phyloP scores from a whole-genome alignment of 1,140 invertebrate genomes.

The Drosophila lacteicornis region DNA sequence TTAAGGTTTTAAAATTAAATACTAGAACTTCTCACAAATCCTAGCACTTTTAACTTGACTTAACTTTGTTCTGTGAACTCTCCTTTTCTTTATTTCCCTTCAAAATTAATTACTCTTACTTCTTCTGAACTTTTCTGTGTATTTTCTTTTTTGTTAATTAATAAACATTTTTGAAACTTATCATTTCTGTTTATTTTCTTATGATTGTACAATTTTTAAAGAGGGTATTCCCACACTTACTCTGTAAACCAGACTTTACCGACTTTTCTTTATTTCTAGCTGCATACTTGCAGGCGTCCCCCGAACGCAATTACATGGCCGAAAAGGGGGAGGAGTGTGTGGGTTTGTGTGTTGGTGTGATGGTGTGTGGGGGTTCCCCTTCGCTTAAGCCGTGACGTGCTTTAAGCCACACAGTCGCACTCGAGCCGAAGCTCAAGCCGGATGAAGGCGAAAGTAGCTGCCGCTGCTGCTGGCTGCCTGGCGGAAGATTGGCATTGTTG shows the following conservation, averaged over 20 bases:
- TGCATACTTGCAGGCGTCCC: slow-evolving; percentile 60
- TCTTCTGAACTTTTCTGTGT: no score
- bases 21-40: no score
- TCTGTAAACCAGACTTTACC: neutral
- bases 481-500: slow-evolving; percentile 34
- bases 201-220: neutral
- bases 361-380: slow-evolving; percentile 9
- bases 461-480: slow-evolving; percentile 15
- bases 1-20: no score
- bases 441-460: slow-evolving; percentile 32
- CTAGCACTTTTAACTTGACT: no score
- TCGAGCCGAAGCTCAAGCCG: slow-evolving; percentile 17
- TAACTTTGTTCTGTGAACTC: no score
- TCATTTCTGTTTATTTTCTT: neutral
- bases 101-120: no score
- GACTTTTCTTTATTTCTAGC: slow-evolving; percentile 23
- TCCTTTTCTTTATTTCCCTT: no score
- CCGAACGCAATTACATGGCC: slow-evolving; percentile 15
- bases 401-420: slow-evolving; percentile 41
- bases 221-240: neutral
- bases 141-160: neutral
- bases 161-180: neutral
- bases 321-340: neutral
- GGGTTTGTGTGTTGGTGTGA: neutral
- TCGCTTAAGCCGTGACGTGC: slow-evolving; percentile 48